Evolutionary conservation across 1,140 invertebrate species (phyloP), one percentile per base, ranked within the genome.

Genomic region (Polypedilum vanderplanki): DNA sequence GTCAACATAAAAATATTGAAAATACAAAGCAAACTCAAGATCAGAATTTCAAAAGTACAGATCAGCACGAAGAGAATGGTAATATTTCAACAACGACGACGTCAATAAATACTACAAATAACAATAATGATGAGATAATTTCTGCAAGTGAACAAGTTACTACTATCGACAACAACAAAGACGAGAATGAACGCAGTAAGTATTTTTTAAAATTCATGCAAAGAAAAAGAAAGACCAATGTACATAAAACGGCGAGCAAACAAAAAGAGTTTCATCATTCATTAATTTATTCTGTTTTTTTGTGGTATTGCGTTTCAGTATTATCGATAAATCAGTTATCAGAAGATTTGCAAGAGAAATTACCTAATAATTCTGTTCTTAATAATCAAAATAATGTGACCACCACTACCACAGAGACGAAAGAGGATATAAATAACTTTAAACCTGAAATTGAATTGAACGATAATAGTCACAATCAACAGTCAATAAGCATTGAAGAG

Each of bases 21-120:
- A 57, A n/a, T 57, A 57, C 46, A 57, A 57, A 57, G 46, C 46
- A 57, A 57, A 33, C 24, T 33, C 46, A 57, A 57, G 8, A 57
- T 12, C 9, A 15, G 4, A 57, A 57, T 57, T n/a, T n/a, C 12
- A n/a, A 57, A 12, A 12, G 46, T 57, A 15, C n/a, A 57, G 4
- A n/a, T 12, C 10, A 57, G 46, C 46, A 57, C 3, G 46, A 57
- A n/a, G 10, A 9, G 46, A 57, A 57, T 15, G 46, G 46, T 12
- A 57, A 57, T 57, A 3, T 57, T n/a, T 57, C 24, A 33, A 33
- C 24, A 33, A 5, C 5, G 1, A n/a, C 41, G 41, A 57, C 46
- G 46, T 57, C 46, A 57, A 57, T n/a, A 57, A 57, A 15, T 15
- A 57, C 24, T 5, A n/a, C n/a, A n/a, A 33, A 33, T 33, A 33